Evolutionary conservation across 2,113 vertebrate genomes (phyloP).

Genomic region (Myodes glareolus): DNA sequence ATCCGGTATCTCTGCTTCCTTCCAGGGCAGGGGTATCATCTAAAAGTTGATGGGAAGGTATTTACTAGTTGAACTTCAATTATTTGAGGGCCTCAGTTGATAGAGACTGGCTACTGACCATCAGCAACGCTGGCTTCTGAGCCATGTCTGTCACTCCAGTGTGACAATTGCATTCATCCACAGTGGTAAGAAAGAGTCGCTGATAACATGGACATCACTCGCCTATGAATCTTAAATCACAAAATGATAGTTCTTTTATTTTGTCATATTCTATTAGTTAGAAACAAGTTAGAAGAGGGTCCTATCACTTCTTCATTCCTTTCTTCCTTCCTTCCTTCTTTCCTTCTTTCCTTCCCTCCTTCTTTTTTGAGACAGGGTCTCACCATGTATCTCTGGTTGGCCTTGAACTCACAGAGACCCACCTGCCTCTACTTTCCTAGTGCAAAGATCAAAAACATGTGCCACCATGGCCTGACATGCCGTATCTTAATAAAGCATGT

Average conservation of each 20-base stretch:
- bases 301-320: neutral
- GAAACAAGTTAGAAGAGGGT: neutral
- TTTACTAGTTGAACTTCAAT: neutral
- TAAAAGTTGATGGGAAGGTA: neutral
- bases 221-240: neutral
- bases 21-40: neutral
- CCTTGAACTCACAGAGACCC: neutral
- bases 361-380: neutral
- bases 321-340: neutral
- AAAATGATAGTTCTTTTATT: neutral
- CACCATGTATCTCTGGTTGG: neutral
- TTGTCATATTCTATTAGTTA: neutral
- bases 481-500: neutral
- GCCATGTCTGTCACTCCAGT: neutral
- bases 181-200: neutral
- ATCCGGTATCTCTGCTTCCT: neutral
- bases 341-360: too few relatives aligned
- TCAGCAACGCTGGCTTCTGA: neutral
- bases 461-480: neutral
- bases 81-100: neutral
- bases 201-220: neutral
- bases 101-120: neutral
- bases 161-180: neutral
- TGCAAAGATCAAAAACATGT: neutral
- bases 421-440: neutral